These are phyloP conservation scores for Drosophila parabipectinata DNA, from an alignment of 1,140 invertebrate genomes.

Conservation along the genomic window DNA sequence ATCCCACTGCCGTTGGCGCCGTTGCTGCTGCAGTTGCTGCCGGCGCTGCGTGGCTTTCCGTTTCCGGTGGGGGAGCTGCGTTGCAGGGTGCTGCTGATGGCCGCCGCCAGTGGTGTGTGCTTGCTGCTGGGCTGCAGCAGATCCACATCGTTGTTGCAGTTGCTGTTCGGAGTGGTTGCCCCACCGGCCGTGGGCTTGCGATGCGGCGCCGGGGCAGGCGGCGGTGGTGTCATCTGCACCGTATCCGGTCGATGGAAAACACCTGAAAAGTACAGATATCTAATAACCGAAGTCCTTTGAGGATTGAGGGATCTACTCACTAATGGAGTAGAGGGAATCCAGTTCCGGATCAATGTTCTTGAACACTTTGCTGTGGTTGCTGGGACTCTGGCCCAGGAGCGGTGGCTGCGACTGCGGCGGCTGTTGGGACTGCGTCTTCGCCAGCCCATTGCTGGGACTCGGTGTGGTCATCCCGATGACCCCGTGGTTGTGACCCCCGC, in stretches of 20 bases:
- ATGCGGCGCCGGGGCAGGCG: constrained; percentile 79
- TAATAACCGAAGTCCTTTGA: not conserved
- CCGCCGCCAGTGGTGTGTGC: constrained; percentile 47
- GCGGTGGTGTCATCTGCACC: constrained; percentile 83
- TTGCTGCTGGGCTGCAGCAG: constrained; percentile 64
- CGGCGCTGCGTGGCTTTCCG: constrained; percentile 41
- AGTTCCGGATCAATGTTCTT: constrained; percentile 83
- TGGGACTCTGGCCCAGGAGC: constrained; percentile 72
- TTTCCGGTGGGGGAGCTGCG: constrained; percentile 60
- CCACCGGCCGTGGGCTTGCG: constrained; percentile 76
- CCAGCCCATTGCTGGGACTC: constrained; percentile 62
- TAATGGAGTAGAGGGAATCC: constrained; percentile 83
- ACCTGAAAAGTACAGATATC: constrained; percentile 27
- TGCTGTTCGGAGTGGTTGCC: constrained; percentile 66
- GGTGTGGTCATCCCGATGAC: constrained; percentile 30
- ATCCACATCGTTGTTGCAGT: constrained; percentile 57
- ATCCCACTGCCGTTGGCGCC: constrained; percentile 26
- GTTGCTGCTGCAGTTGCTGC: constrained; percentile 55
- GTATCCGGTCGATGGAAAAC: constrained; percentile 82
- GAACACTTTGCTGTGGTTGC: constrained; percentile 82
- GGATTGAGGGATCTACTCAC: constrained; percentile 37
- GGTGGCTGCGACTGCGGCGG: constrained; percentile 52
- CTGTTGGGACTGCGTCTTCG: constrained; percentile 19
- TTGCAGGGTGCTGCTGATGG: constrained; percentile 58
- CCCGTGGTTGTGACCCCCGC: constrained; percentile 9